Evolutionary conservation across 2,888 invertebrate genomes (phyloP).

Genomic region (Trichopria drosophilae): DNA sequence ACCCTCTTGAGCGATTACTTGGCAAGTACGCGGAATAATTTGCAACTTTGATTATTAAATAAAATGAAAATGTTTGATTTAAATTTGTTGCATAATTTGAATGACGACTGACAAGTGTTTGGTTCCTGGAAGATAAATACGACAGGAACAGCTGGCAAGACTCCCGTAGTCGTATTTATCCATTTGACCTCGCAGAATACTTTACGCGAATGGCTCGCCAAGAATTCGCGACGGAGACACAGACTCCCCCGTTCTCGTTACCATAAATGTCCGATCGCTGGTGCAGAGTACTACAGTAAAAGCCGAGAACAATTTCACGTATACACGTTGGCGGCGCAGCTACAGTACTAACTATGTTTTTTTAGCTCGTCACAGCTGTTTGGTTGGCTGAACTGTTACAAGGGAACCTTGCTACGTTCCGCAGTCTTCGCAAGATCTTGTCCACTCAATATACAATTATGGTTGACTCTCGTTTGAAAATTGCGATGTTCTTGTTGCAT

Average conservation of each 20-base stretch:
- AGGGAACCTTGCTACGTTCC: constrained; percentile 60
- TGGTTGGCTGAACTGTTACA: constrained; percentile 60
- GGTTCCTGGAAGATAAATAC: too few species aligned
- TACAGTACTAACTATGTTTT: constrained; percentile 55
- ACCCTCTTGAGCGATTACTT: too few species aligned
- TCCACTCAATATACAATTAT: constrained; percentile 47
- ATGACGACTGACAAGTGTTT: too few species aligned
- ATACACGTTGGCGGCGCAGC: constrained; percentile 45
- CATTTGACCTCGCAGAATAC: too few species aligned
- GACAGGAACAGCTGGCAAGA: too few species aligned
- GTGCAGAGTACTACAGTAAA: neutral
- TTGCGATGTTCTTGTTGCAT: constrained; percentile 57
- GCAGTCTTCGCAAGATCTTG: constrained; percentile 56
- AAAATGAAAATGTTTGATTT: too few species aligned
- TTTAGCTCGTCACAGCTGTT: constrained; percentile 58
- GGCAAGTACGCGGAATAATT: too few species aligned
- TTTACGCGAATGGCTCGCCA: constrained; percentile 25
- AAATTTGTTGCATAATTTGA: too few species aligned
- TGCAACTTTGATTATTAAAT: too few species aligned
- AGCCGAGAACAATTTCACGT: neutral
- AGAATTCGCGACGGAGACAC: constrained; percentile 8
- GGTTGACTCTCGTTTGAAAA: constrained; percentile 51
- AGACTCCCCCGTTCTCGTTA: constrained; percentile 12
- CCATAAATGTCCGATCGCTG: constrained; percentile 25
- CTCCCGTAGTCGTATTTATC: too few species aligned